Conservation (phyloP, 2,888 invertebrate species). For the Caenorhabditis sp. region DNA sequence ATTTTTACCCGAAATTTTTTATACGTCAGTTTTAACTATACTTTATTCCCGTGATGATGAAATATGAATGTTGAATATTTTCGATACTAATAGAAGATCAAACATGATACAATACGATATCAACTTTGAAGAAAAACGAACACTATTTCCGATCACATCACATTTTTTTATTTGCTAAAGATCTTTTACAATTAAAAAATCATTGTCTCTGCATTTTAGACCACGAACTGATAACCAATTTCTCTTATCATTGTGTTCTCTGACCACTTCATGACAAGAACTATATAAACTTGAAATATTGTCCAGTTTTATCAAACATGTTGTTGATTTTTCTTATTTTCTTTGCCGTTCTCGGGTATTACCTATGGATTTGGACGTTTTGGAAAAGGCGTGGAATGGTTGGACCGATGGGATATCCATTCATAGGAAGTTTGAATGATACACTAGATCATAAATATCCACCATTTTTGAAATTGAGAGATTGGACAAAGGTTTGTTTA, state of each 20-base stretch:
- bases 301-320: not conserved
- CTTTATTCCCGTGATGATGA: no score
- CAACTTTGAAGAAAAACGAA: no score
- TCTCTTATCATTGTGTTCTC: not conserved
- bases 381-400: conserved; percentile 46
- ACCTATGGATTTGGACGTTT: conserved; percentile 33
- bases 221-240: not conserved
- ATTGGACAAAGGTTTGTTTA: conserved; percentile 55
- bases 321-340: not conserved
- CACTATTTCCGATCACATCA: no score
- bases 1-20: no score
- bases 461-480: conserved; percentile 19
- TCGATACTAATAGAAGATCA: no score
- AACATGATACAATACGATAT: no score
- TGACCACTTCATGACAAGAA: not conserved
- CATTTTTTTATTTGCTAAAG: no score
- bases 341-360: conserved; percentile 28
- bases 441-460: conserved; percentile 12
- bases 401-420: conserved; percentile 35
- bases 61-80: no score
- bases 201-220: not conserved
- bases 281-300: not conserved
- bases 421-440: conserved; percentile 33
- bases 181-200: no score
- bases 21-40: no score